Base-by-base conservation (phyloP, 2,888 invertebrate species). In the Noctua fimbriata region DNA sequence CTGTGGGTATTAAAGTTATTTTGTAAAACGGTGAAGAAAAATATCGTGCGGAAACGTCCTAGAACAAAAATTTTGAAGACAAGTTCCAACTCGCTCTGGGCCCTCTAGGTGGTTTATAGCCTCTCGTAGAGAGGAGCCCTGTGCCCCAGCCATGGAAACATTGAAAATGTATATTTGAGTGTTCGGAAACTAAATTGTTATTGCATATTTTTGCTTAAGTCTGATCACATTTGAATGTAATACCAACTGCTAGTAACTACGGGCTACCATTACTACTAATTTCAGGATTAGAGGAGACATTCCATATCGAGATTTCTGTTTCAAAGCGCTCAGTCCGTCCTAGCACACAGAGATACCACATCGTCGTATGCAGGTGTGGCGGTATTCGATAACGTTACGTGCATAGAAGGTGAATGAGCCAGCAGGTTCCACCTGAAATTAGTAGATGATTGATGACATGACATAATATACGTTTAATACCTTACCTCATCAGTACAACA, bases 341-440 rank as follows among this genome's bases (percentile, higher is more conserved):
- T 9, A 14, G 14, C n/a, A n/a, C 41, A 24, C 36, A 16, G 21
- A 75, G 55, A 36, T 47, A n/a, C 78, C 67, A 60, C 52, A 44
- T 80, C 32, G 52, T 69, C 18, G 24, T 16, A 60, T 69, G 73
- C 81, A 81, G 63, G 66, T 81, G 58, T 66, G 28, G 24, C 36
- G 32, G 60, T 75, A 67, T 80, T 69, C 47, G 58, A 75, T 66
- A 28, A 81, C 41, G 67, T 66, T 74, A 67, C 16, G 49, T 66
- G 66, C 55, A 9, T 10, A 10, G 24, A 9, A 24, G 47, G 63
- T 63, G 55, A 36, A 47, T 69, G n/a, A 81, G 44, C 32, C 18
- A 18, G 81, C 49, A 60, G 52, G 18, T 44, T 44, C 21, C 21
- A 44, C 4, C 28, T 69, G n/a, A 41, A 58, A 60, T 49, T 47